Base-by-base conservation (phyloP, 2,888 invertebrate genomes). In the Lamproptera curius region DNA sequence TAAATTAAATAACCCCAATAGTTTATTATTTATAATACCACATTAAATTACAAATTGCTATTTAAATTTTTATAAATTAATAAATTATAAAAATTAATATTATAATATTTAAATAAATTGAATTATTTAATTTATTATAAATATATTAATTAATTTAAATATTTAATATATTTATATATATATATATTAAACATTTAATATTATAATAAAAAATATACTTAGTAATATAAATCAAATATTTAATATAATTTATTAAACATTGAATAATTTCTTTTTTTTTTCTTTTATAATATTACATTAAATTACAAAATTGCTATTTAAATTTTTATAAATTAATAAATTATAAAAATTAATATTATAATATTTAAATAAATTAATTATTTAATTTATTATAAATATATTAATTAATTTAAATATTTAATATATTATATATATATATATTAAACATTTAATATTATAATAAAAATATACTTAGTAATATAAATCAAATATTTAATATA, bases 391-490 rank as follows among this genome's bases (percentile, higher is more conserved):
- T 54, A 52, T 53, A 46, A 38, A 53, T 56, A 49, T 51, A 53
- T 55, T 55, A 48, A 51, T 54, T 57, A 52, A 57, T n/a, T n/a
- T n/a, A n/a, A n/a, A n/a, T n/a, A n/a, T n/a, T n/a, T n/a, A n/a
- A n/a, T 56, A 56, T 61, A 61, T 59, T 63, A 61, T 59, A 63
- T 9, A 41, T 47, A 31, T 42, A 41, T 36, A 42, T 36, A 17
- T 16, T 49, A 23, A 34, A 40, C 11, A 16, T 17, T 37, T 43
- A 35, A 39, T 39, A 26, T 23, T 23, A 23, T 23, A 15, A 35
- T 13, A 38, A 11, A 11, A n/a, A n/a, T n/a, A n/a, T n/a, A n/a
- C n/a, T n/a, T n/a, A n/a, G 20, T 17, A 17, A 23, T 23, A 23
- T 17, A 13, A 38, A n/a, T n/a, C n/a, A 23, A 40, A 40, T 31